A percentile compares a stretch with the other conserved stretches of the same genome.
phyloP scores from a whole-genome alignment of 2,113 vertebrate species.

The Hippolais icterina region DNA sequence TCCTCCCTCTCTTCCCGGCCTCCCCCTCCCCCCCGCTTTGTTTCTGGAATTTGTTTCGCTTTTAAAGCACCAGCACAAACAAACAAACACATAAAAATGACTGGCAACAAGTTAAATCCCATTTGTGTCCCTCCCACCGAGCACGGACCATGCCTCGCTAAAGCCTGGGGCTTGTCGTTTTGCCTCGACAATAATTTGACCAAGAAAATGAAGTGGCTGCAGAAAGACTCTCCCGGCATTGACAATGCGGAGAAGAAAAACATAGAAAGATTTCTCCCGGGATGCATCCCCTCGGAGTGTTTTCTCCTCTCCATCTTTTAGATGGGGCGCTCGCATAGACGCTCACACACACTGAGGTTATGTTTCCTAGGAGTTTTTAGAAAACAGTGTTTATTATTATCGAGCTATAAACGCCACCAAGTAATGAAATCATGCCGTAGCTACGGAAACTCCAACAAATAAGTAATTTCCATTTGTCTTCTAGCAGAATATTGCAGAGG shows the following conservation, averaged over 20 bases:
- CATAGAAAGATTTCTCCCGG: background rate
- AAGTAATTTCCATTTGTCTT: background rate
- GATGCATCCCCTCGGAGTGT: background rate
- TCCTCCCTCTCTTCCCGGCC: slow-evolving; percentile 8
- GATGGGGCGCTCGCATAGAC: background rate
- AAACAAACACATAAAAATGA: slow-evolving; percentile 53
- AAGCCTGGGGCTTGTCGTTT: slow-evolving; percentile 6
- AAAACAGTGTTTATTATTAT: background rate
- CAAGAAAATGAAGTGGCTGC: background rate
- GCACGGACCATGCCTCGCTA: slow-evolving; percentile 27
- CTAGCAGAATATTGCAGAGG: background rate
- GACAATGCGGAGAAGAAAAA: background rate
- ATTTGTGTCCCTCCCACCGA: slow-evolving; percentile 60
- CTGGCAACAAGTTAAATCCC: slow-evolving; percentile 61
- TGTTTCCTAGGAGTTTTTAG: background rate
- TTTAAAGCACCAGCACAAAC: slow-evolving; percentile 58
- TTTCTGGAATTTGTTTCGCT: slow-evolving; percentile 52
- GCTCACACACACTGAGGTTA: background rate
- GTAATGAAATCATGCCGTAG: background rate
- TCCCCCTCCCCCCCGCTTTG: background rate
- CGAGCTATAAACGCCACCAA: background rate
- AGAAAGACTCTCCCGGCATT: background rate
- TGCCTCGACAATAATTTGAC: slow-evolving; percentile 8
- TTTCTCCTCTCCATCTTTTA: background rate
- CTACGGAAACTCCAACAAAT: background rate